Evolutionary conservation across 2,113 vertebrate genomes (phyloP).

Genomic region (Nerophis lumbriciformis): DNA sequence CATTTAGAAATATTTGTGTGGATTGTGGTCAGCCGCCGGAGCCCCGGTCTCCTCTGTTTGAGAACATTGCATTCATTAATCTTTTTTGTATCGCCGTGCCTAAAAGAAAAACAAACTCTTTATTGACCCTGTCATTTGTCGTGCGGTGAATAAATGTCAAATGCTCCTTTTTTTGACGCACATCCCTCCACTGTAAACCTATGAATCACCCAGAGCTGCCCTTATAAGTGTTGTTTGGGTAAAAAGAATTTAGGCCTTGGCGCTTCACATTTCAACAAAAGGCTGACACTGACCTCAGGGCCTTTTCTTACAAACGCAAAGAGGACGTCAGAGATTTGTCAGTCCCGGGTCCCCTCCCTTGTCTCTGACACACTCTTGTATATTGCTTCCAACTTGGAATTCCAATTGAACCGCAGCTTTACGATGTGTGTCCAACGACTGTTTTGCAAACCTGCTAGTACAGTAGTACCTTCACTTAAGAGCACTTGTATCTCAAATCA

Average conservation of each 20-base stretch:
- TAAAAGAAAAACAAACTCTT: conserved; percentile 38
- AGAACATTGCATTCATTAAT: conserved; percentile 40
- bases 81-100: conserved; percentile 35
- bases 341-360: not conserved
- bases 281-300: conserved; percentile 15
- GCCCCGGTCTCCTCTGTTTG: conserved; percentile 24
- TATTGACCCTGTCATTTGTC: conserved; percentile 36
- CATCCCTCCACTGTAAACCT: conserved; percentile 52
- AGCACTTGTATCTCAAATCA: too few species aligned
- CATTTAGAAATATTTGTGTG: conserved; percentile 23
- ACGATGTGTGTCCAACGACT: too few species aligned
- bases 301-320: not conserved
- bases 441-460: too few species aligned
- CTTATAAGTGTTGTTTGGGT: conserved; percentile 44
- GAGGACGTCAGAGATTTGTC: not conserved
- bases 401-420: too few species aligned
- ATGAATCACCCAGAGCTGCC: conserved; percentile 45
- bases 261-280: conserved; percentile 34
- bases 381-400: too few species aligned
- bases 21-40: conserved; percentile 38
- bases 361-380: not conserved
- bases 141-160: conserved; percentile 42
- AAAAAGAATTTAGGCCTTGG: conserved; percentile 40
- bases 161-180: conserved; percentile 44
- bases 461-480: too few species aligned